Percentiles rank a stretch among this genome's conserved stretches.
Conservation (phyloP, 2,113 vertebrate genomes). For the Danionella cerebrum region DNA sequence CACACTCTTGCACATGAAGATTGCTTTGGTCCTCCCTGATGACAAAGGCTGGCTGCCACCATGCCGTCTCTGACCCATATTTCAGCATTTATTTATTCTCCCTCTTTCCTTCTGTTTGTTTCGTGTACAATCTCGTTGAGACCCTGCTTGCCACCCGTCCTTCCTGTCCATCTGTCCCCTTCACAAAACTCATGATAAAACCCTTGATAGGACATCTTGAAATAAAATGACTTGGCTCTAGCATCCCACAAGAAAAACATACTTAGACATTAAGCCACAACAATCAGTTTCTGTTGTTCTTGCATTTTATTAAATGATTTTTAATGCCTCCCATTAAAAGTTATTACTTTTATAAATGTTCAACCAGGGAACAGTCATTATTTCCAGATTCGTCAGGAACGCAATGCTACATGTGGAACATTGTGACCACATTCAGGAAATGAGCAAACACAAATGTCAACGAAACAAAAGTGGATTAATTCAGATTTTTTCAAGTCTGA, state of each 20-base stretch:
- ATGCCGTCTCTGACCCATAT: conserved; percentile 19
- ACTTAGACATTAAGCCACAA: no score
- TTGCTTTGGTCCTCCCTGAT: conserved; percentile 20
- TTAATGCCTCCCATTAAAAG: no score
- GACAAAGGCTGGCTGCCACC: conserved; percentile 4
- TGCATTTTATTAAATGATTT: no score
- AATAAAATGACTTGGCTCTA: background rate
- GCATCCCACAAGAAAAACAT: background rate
- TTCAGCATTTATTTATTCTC: conserved; percentile 16
- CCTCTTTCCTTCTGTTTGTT: conserved; percentile 4
- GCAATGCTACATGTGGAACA: background rate
- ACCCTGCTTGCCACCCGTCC: background rate
- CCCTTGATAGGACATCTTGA: background rate
- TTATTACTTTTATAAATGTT: no score
- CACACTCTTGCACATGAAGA: background rate
- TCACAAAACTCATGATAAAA: background rate
- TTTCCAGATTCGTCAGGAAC: background rate
- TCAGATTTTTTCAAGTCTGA: background rate
- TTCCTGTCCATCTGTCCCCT: background rate
- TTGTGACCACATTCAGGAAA: background rate
- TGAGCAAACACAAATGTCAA: background rate
- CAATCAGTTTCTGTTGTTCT: no score
- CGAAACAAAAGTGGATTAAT: no score
- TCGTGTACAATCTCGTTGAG: conserved; percentile 1
- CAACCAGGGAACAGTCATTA: background rate